phyloP scores from a whole-genome alignment of 2,888 invertebrate genomes.

The Meiosimyza platycephala region DNA sequence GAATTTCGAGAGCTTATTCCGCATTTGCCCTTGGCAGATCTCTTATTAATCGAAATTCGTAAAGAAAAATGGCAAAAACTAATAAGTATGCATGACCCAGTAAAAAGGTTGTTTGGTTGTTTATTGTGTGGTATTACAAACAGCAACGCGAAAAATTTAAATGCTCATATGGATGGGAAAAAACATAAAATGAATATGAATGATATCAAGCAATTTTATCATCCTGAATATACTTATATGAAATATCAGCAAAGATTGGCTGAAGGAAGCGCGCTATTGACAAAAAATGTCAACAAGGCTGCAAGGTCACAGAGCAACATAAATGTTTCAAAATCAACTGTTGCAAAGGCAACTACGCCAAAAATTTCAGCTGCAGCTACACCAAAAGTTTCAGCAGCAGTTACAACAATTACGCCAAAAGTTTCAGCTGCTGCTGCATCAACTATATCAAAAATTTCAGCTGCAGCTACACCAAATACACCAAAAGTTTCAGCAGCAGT shows the following conservation, averaged over 20 bases:
- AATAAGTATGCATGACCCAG: constrained; percentile 40
- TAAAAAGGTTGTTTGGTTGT: constrained; percentile 47
- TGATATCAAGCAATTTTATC: constrained; percentile 47
- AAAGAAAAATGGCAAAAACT: constrained; percentile 47
- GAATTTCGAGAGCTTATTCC: constrained; percentile 49
- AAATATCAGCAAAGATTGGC: constrained; percentile 38
- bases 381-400: not conserved
- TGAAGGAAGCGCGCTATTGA: not conserved
- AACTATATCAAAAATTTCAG: not conserved
- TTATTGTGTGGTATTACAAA: constrained; percentile 53
- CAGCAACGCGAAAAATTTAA: constrained; percentile 53
- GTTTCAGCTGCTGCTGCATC: not conserved
- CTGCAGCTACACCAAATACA: not conserved
- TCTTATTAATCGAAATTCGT: constrained; percentile 52
- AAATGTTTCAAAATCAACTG: constrained; percentile 2
- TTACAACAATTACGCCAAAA: constrained; percentile 3
- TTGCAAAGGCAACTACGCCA: constrained; percentile 4
- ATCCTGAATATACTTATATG: constrained; percentile 48
- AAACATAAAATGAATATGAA: constrained; percentile 54
- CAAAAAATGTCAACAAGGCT: constrained; percentile 8
- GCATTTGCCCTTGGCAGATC: constrained; percentile 48
- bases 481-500: not conserved
- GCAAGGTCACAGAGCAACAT: not conserved
- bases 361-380: constrained; percentile 5
- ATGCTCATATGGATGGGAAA: constrained; percentile 56